Conservation (phyloP, 2,888 invertebrate genomes). For the Helleia helle region DNA sequence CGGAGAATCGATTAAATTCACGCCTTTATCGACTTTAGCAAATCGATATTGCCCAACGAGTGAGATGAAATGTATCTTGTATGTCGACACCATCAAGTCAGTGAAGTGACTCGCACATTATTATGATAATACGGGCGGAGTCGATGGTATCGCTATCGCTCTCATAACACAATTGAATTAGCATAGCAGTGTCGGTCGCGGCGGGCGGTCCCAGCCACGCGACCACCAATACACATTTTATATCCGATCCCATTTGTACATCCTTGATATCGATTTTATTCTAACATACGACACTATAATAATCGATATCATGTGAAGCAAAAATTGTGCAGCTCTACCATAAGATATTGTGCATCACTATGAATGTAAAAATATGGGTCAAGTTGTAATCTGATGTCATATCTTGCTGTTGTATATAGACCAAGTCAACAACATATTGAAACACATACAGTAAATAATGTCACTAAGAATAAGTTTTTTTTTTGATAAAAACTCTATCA, state of each 20-base stretch:
- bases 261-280: conserved; percentile 4
- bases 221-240: conserved; percentile 41
- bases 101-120: conserved; percentile 64
- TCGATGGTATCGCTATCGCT: conserved; percentile 58
- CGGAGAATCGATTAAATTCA: conserved; percentile 61
- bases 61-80: no score
- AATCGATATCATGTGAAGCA: no score
- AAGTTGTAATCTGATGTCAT: no score
- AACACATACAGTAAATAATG: no score
- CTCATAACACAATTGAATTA: conserved; percentile 70
- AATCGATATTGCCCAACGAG: conserved; percentile 19
- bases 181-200: conserved; percentile 58
- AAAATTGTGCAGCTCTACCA: no score
- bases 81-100: conserved; percentile 39
- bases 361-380: no score
- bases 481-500: no score
- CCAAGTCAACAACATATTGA: no score
- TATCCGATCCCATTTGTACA: background rate
- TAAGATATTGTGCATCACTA: no score
- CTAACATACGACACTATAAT: conserved; percentile 5
- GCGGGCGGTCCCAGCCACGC: conserved; percentile 67
- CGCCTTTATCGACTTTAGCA: conserved; percentile 17
- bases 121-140: conserved; percentile 68
- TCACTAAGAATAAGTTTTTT: no score
- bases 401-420: no score